Base-by-base conservation (phyloP, 2,888 invertebrate species). In the Lithophane leautieri region DNA sequence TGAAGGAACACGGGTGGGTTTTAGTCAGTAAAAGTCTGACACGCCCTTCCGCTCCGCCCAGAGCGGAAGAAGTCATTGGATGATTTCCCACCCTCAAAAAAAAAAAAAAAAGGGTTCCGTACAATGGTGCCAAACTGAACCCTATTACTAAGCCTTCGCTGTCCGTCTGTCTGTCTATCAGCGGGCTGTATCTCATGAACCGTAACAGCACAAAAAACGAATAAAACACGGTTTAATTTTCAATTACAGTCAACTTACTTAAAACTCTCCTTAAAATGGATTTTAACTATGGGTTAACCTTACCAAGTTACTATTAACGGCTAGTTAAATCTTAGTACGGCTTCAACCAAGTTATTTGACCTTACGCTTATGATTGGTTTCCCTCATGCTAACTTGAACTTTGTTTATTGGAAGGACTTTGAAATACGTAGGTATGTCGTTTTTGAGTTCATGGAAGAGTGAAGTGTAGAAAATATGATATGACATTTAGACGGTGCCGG, bases 341-440 rank as follows among this genome's bases (percentile, higher is more conserved):
- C 56, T 77, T 77, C 28, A 63, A 25, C 7, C 4, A 63, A 50
- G 22, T 63, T 40, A 28, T 69, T 69, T 63, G 8, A 63, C n/a
- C 22, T 25, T 22, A 14, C 16, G 22, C 11, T 25, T 69, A 25
- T 65, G n/a, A 76, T 34, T 52, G 76, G 58, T 52, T 75, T 76
- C 62, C 19, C 34, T 44, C 16, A 25, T 4, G 14, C 50, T 70
- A 25, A 60, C 25, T 70, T 50, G 6, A 66, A 76, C 66, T 16
- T 52, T 22, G 42, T 47, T 34, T 34, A 22, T 54, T 40, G 0
- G 14, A 50, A 44, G 4, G 65, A 42, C 34, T 58, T 75, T 42
- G 34, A 47, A 50, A 28, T 42, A 40, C 25, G 1, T 54, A 25
- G 44, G 7, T 50, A 25, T 60, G 7, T 50, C 19, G 28, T 44